A percentile compares a stretch with the other conserved stretches of the same genome.
phyloP scores from a whole-genome alignment of 2,797 vertebrate genomes.

The Chloroceryle amazona region DNA sequence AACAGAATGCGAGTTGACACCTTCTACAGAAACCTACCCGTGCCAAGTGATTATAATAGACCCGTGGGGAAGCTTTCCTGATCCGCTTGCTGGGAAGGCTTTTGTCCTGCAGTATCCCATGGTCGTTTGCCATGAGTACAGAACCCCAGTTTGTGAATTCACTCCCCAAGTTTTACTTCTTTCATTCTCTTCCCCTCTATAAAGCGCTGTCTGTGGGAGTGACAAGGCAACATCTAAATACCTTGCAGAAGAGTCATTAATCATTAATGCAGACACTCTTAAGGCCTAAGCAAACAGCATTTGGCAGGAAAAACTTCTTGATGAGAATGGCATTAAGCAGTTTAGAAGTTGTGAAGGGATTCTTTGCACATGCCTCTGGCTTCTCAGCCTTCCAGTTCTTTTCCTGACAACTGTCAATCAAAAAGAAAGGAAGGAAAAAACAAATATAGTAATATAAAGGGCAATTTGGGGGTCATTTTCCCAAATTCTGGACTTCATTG shows the following conservation, averaged over 20 bases:
- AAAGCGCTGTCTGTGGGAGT: not conserved
- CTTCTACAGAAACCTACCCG: not conserved
- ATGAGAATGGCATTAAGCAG: not conserved
- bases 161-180: not conserved
- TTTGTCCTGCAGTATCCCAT: not conserved
- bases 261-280: not conserved
- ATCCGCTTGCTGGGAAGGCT: fast-evolving
- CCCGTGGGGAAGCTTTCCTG: not conserved
- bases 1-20: not conserved
- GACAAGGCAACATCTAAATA: not conserved
- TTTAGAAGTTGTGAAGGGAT: not conserved
- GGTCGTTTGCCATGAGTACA: not conserved
- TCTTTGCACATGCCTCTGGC: not conserved
- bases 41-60: not conserved
- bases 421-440: not conserved
- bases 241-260: not conserved
- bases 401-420: not conserved
- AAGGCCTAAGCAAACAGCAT: not conserved
- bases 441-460: too few species aligned
- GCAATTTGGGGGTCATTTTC: not conserved
- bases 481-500: not conserved
- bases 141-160: not conserved
- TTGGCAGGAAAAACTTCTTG: constrained; percentile 30
- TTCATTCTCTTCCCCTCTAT: not conserved
- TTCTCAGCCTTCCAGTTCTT: not conserved